Evolutionary conservation across 2,113 vertebrate species (phyloP).

Genomic region (Sitta europaea): DNA sequence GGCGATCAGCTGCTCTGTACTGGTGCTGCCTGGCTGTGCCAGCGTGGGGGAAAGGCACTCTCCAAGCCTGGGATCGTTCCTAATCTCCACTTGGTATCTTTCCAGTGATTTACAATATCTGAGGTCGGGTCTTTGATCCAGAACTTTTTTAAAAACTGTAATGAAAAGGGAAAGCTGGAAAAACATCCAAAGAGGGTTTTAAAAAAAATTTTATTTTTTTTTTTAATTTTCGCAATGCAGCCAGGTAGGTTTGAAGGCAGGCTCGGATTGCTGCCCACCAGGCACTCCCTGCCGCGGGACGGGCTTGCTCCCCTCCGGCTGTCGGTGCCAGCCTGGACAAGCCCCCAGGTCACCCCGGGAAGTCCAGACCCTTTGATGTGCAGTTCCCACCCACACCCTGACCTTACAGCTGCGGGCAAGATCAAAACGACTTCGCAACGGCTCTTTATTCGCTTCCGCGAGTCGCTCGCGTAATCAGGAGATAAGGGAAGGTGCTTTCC

Average conservation of each 20-base stretch:
- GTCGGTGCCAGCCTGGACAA: not conserved
- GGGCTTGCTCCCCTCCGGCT: not conserved
- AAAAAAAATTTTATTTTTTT: no score
- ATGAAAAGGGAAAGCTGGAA: not conserved
- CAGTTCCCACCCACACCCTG: not conserved
- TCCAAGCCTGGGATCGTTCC: not conserved
- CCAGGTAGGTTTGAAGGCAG: not conserved
- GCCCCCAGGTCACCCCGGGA: not conserved
- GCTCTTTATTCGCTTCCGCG: not conserved
- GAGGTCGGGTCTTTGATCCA: not conserved
- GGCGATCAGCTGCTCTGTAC: not conserved
- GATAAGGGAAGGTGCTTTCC: not conserved
- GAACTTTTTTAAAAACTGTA: not conserved
- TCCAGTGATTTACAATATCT: not conserved
- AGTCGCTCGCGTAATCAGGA: not conserved
- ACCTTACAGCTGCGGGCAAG: not conserved
- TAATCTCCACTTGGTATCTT: not conserved
- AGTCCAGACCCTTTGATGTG: not conserved
- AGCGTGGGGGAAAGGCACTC: not conserved
- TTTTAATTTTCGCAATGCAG: no score
- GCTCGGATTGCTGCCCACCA: fast-evolving
- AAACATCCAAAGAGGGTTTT: not conserved
- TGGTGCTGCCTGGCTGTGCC: not conserved
- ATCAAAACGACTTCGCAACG: not conserved
- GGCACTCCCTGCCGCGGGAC: not conserved